Evolutionary conservation across 2,888 invertebrate genomes (phyloP).

Genomic region (Oxyteleia sp.): DNA sequence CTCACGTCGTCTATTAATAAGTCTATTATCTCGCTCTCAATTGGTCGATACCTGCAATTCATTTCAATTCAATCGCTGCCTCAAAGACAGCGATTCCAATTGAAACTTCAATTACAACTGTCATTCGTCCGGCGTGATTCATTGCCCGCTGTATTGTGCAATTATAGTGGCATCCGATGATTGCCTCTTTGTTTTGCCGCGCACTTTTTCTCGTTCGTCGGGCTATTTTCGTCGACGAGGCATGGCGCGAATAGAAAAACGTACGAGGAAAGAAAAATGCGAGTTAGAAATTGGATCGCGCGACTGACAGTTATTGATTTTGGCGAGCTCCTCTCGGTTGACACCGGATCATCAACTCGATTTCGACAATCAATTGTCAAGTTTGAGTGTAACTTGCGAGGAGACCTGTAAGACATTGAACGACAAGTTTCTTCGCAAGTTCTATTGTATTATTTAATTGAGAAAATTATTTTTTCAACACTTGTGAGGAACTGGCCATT

Average conservation of each 20-base stretch:
- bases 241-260: constrained; percentile 5
- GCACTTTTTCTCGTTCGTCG: constrained; percentile 14
- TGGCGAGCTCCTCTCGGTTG: not conserved
- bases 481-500: too few relatives aligned
- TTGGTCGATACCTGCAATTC: constrained; percentile 58
- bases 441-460: too few relatives aligned
- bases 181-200: constrained; percentile 29
- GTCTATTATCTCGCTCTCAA: constrained; percentile 49
- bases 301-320: constrained; percentile 2
- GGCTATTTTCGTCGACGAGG: constrained; percentile 9
- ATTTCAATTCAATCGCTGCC: constrained; percentile 45
- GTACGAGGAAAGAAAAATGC: constrained; percentile 8
- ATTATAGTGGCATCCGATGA: constrained; percentile 35
- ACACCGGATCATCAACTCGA: too few relatives aligned
- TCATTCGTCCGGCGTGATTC: constrained; percentile 37
- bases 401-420: too few relatives aligned
- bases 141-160: constrained; percentile 29
- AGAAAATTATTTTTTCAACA: too few relatives aligned
- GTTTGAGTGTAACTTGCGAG: too few relatives aligned
- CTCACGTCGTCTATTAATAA: constrained; percentile 50
- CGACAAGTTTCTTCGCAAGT: too few relatives aligned
- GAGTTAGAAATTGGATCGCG: constrained; percentile 11
- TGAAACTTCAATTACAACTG: constrained; percentile 53
- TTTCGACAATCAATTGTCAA: too few relatives aligned
- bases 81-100: constrained; percentile 53